Percentiles rank a stretch among this genome's conserved stretches.
Evolutionary conservation across 53 echinoderm and acorn worm genomes (phyloP).

Genomic region (Temnopleurus reevesii): DNA sequence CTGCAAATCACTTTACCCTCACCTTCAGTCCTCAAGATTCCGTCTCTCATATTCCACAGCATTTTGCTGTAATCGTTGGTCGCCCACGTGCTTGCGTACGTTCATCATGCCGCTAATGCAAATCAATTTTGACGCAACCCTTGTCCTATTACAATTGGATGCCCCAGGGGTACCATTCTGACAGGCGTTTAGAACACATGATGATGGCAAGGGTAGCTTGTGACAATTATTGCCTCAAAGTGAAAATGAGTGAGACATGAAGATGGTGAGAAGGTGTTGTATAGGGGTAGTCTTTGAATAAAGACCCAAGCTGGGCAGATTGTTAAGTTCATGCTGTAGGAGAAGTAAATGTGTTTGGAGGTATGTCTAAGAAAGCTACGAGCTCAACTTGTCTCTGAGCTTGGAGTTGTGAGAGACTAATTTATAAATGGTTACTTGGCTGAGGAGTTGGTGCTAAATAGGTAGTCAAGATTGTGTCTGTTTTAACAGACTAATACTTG

Average conservation of each 20-base stretch:
- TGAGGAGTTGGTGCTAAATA: too few relatives aligned
- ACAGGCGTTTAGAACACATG: constrained; percentile 6
- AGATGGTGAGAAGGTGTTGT: constrained; percentile 31
- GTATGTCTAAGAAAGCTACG: too few relatives aligned
- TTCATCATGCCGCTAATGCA: constrained; percentile 40
- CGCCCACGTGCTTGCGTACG: constrained; percentile 30
- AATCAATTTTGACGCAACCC: constrained; percentile 54
- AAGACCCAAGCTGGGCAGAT: too few relatives aligned
- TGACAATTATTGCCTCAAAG: constrained; percentile 28
- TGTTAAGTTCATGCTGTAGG: too few relatives aligned
- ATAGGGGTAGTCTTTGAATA: too few relatives aligned
- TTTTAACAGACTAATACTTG: too few relatives aligned
- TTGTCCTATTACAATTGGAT: constrained; percentile 26
- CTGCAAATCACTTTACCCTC: not conserved
- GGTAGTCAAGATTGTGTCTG: too few relatives aligned
- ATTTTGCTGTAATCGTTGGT: not conserved
- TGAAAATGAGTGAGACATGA: not conserved
- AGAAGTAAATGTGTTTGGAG: too few relatives aligned
- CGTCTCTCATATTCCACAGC: not conserved
- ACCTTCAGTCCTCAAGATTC: not conserved
- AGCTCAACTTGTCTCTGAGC: too few relatives aligned
- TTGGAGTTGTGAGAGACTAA: too few relatives aligned
- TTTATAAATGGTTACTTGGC: too few relatives aligned
- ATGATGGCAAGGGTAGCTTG: constrained; percentile 25
- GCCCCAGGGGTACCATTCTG: constrained; percentile 49